Evolutionary conservation across 2,888 invertebrate species (phyloP).

Genomic region (Harpagoxenus sublaevis): DNA sequence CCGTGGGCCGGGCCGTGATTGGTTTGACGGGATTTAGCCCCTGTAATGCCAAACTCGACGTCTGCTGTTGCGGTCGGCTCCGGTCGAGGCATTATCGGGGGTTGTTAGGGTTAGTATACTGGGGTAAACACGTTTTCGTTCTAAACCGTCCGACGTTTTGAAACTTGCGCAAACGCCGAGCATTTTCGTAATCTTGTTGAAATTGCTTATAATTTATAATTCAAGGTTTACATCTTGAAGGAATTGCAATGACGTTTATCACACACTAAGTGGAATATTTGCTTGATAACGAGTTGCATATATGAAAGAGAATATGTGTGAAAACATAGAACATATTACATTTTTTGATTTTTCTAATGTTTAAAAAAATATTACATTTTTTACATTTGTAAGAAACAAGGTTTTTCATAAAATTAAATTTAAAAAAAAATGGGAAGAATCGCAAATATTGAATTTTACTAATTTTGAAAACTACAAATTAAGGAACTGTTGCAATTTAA

Average conservation of each 20-base stretch:
- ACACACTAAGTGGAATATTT: neutral
- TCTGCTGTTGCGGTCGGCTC: conserved; percentile 74
- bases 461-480: neutral
- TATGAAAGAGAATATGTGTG: neutral
- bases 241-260: too few species aligned
- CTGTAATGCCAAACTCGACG: conserved; percentile 73
- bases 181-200: conserved; percentile 51
- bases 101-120: conserved; percentile 71
- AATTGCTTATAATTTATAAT: conserved; percentile 43
- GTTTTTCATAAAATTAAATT: neutral
- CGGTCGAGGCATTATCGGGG: conserved; percentile 67
- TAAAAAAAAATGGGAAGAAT: neutral
- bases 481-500: neutral
- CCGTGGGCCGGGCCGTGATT: conserved; percentile 63
- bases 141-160: conserved; percentile 70
- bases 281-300: neutral
- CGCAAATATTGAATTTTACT: neutral
- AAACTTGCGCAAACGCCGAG: conserved; percentile 57
- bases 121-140: conserved; percentile 72
- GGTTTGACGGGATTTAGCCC: conserved; percentile 75
- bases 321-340: neutral
- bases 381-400: neutral
- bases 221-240: neutral
- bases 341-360: neutral
- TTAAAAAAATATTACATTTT: neutral